phyloP scores from a whole-genome alignment of 1,140 invertebrate genomes.

The Drosophila lowei region DNA sequence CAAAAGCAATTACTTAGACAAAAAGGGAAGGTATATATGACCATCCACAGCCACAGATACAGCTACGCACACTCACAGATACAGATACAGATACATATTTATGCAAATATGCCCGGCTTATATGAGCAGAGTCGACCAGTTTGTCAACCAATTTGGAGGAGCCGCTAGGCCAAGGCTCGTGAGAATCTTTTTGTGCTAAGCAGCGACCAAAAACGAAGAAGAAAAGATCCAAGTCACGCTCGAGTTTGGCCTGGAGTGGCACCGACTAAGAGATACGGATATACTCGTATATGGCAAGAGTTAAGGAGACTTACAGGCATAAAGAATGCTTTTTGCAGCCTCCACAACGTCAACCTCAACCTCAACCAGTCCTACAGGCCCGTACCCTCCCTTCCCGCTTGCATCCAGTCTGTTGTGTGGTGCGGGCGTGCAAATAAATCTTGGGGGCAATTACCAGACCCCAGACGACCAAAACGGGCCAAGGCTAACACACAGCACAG shows the following conservation, averaged over 20 bases:
- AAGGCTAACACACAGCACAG: conserved; percentile 36
- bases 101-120: conserved; percentile 40
- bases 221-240: conserved; percentile 66
- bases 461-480: conserved; percentile 52
- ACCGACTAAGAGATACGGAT: conserved; percentile 4
- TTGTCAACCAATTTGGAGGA: conserved; percentile 74
- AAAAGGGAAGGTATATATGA: conserved; percentile 23
- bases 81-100: conserved; percentile 1
- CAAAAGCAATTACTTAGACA: conserved; percentile 54
- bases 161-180: conserved; percentile 52
- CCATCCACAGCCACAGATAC: no score
- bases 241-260: conserved; percentile 53
- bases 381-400: no score
- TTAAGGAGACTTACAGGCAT: conserved; percentile 30
- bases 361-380: neutral
- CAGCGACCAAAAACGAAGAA: neutral
- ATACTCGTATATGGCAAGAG: conserved; percentile 39
- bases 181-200: conserved; percentile 65
- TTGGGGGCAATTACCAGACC: conserved; percentile 66
- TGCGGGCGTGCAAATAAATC: conserved; percentile 78
- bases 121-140: conserved; percentile 65
- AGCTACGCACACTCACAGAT: neutral
- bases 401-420: conserved; percentile 17
- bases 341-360: neutral
- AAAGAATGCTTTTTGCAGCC: conserved; percentile 48